Conservation (phyloP, 2,797 vertebrate species). For the Tokudaia tokunoshimensis region DNA sequence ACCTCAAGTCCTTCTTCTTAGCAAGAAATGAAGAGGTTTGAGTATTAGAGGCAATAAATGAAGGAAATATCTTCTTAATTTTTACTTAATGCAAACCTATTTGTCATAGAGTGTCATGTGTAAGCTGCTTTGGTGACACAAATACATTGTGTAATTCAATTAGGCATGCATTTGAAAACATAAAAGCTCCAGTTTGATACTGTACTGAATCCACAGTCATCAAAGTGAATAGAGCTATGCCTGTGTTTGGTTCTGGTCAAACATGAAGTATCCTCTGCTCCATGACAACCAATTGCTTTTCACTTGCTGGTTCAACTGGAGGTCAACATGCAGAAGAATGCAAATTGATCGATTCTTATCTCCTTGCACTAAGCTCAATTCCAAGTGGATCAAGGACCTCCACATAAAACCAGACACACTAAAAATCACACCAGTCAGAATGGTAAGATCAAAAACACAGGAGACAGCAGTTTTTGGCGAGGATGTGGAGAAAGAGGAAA, state of each 20-base stretch:
- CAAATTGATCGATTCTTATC: too few relatives aligned
- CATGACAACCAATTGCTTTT: background rate
- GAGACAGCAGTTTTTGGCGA: too few relatives aligned
- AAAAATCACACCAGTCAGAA: too few relatives aligned
- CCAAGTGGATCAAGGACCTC: too few relatives aligned
- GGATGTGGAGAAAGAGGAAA: too few relatives aligned
- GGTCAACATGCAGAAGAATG: too few relatives aligned
- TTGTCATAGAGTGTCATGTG: slow-evolving; percentile 28
- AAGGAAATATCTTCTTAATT: slow-evolving; percentile 50
- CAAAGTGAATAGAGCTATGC: background rate
- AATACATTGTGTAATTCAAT: background rate
- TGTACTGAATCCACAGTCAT: background rate
- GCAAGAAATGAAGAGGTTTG: slow-evolving; percentile 64
- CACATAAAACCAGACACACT: too few relatives aligned
- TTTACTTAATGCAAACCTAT: slow-evolving; percentile 51
- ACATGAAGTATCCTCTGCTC: background rate
- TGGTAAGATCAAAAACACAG: too few relatives aligned
- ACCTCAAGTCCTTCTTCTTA: slow-evolving; percentile 61
- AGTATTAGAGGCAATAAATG: slow-evolving; percentile 62
- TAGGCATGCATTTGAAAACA: slow-evolving; percentile 29
- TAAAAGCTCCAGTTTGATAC: slow-evolving; percentile 22
- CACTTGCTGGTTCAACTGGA: background rate
- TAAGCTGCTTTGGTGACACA: background rate
- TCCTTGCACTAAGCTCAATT: too few relatives aligned
- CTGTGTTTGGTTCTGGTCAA: slow-evolving; percentile 5